phyloP scores from a whole-genome alignment of 2,113 vertebrate species.

The Bagarius yarrelli region DNA sequence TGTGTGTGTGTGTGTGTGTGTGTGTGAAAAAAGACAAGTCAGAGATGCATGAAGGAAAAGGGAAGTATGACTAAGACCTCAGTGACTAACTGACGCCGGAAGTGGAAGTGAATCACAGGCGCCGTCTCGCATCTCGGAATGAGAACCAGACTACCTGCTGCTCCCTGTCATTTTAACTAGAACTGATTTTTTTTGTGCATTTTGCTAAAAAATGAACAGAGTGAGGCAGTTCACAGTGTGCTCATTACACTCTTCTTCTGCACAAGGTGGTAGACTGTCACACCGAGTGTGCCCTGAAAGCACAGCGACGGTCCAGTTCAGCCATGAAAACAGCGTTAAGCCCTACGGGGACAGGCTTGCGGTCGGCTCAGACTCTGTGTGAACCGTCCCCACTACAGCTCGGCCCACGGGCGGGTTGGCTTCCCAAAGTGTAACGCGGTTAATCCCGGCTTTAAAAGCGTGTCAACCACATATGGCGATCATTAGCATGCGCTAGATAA shows the following conservation, averaged over 20 bases:
- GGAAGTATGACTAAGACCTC: conserved; percentile 21
- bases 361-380: conserved; percentile 66
- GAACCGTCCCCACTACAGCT: conserved; percentile 63
- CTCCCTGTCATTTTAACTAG: neutral
- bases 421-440: conserved; percentile 59
- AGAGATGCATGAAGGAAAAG: neutral
- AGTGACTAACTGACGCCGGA: conserved; percentile 5
- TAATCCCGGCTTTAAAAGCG: conserved; percentile 53
- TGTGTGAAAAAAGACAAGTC: neutral
- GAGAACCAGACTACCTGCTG: neutral
- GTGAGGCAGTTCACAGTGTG: conserved; percentile 41
- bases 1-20: conserved; percentile 28
- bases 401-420: conserved; percentile 59
- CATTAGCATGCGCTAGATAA: conserved; percentile 22
- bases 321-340: conserved; percentile 69
- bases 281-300: conserved; percentile 59
- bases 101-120: conserved; percentile 23
- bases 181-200: conserved; percentile 3
- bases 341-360: conserved; percentile 69
- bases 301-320: conserved; percentile 68
- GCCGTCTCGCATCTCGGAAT: conserved; percentile 2
- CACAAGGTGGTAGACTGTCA: conserved; percentile 67
- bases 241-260: conserved; percentile 32
- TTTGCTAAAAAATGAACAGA: conserved; percentile 21
- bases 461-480: conserved; percentile 8